A percentile compares a stretch with the other conserved stretches of the same genome.
These are phyloP conservation scores for Aphelinus atriplicis DNA, from an alignment of 1,140 invertebrate genomes.

Conservation along the genomic window DNA sequence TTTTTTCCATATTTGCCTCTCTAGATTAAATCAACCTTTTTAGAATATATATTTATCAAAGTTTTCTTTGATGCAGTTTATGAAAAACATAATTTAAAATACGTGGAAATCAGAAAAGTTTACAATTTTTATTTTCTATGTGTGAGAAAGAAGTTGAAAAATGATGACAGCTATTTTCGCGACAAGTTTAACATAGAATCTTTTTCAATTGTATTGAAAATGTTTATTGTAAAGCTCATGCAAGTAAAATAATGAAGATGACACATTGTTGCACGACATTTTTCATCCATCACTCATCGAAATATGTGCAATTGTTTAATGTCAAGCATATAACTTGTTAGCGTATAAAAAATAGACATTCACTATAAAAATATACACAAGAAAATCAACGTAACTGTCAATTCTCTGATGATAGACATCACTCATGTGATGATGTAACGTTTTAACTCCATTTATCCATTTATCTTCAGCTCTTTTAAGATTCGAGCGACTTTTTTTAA, in stretches of 20 bases:
- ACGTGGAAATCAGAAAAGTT: too few relatives aligned
- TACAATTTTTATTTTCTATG: too few relatives aligned
- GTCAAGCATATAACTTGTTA: not conserved
- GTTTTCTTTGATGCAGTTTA: too few relatives aligned
- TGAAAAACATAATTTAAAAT: too few relatives aligned
- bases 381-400: not conserved
- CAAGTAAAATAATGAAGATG: too few relatives aligned
- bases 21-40: not conserved
- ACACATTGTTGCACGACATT: too few relatives aligned
- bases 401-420: not conserved
- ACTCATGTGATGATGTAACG: too few relatives aligned
- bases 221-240: not conserved
- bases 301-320: not conserved
- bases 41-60: not conserved
- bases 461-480: not conserved
- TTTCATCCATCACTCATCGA: too few relatives aligned
- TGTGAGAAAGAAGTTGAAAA: not conserved
- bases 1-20: not conserved
- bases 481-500: slow-evolving; percentile 30
- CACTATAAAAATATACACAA: slow-evolving; percentile 8
- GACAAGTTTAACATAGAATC: not conserved
- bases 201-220: not conserved
- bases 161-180: not conserved
- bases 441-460: not conserved
- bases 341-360: slow-evolving; percentile 16